Conservation (phyloP, 35 echinoderm and acorn worm species). For the Patiria miniata region DNA sequence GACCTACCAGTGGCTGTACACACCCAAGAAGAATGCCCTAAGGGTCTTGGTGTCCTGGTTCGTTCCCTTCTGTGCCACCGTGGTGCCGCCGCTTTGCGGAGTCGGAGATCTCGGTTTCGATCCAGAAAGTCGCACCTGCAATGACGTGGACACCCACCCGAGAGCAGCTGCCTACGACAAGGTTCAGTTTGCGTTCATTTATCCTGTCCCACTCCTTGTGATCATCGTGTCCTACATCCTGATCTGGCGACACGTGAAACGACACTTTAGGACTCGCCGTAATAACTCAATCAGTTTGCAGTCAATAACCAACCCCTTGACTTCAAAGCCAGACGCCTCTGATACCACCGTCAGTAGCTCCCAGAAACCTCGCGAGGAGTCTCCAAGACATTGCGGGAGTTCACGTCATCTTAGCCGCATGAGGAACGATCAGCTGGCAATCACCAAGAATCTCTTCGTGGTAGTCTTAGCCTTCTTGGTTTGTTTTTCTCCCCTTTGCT, state of each 20-base stretch:
- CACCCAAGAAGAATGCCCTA: slow-evolving; percentile 30
- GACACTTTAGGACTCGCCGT: slow-evolving; percentile 41
- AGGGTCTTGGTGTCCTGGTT: slow-evolving; percentile 66
- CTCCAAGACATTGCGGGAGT: background rate
- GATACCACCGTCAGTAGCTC: background rate
- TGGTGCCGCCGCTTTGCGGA: slow-evolving; percentile 65
- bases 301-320: background rate
- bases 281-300: background rate
- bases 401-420: background rate
- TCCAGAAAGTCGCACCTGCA: slow-evolving; percentile 63
- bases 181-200: slow-evolving; percentile 52
- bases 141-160: slow-evolving; percentile 58
- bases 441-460: slow-evolving; percentile 21
- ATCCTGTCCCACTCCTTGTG: slow-evolving; percentile 69
- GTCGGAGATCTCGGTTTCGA: slow-evolving; percentile 78
- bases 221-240: slow-evolving; percentile 67
- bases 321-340: background rate
- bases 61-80: slow-evolving; percentile 45
- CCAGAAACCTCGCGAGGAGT: background rate
- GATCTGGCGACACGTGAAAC: slow-evolving; percentile 56
- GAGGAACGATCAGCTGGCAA: background rate
- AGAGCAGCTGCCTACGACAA: slow-evolving; percentile 67
- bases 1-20: slow-evolving; percentile 52
- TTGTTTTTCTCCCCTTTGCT: background rate
- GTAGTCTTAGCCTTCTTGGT: background rate